Evolutionary conservation across 2,113 vertebrate species (phyloP).

Genomic region (Campylomormyrus tamandua): DNA sequence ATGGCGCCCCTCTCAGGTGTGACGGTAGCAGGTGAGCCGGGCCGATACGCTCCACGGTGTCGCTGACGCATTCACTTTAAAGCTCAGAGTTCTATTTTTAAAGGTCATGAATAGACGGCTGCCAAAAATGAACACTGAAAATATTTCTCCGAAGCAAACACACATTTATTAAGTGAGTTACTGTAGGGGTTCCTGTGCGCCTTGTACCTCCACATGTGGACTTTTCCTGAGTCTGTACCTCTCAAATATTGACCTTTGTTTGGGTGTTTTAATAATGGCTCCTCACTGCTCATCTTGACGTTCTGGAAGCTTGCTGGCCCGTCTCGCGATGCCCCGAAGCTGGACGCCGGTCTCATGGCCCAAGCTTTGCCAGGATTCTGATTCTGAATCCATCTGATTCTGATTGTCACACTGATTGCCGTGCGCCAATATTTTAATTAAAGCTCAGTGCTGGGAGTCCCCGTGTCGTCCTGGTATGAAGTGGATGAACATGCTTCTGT

Average conservation of each 20-base stretch:
- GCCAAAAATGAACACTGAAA: neutral
- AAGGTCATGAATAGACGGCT: neutral
- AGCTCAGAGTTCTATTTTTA: neutral
- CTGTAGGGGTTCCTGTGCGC: neutral
- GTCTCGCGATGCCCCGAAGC: neutral
- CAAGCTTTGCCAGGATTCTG: neutral
- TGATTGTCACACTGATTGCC: slow-evolving; percentile 44
- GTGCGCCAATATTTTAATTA: slow-evolving; percentile 46
- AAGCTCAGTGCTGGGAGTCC: slow-evolving; percentile 39
- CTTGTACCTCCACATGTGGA: neutral
- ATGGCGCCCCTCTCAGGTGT: neutral
- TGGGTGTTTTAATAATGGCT: neutral
- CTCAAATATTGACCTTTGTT: neutral
- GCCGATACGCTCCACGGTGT: neutral
- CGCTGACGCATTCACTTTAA: neutral
- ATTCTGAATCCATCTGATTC: slow-evolving; percentile 13
- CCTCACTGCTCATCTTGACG: neutral
- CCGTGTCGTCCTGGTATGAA: slow-evolving; percentile 20
- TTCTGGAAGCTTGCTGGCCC: neutral
- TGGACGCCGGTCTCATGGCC: neutral
- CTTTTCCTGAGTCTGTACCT: neutral
- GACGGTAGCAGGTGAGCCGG: neutral
- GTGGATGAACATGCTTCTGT: slow-evolving; percentile 43
- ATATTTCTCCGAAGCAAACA: neutral
- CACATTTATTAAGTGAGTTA: neutral